These are phyloP conservation scores for Ceratina japonica DNA, from an alignment of 1,140 invertebrate genomes.

Conservation along the genomic window DNA sequence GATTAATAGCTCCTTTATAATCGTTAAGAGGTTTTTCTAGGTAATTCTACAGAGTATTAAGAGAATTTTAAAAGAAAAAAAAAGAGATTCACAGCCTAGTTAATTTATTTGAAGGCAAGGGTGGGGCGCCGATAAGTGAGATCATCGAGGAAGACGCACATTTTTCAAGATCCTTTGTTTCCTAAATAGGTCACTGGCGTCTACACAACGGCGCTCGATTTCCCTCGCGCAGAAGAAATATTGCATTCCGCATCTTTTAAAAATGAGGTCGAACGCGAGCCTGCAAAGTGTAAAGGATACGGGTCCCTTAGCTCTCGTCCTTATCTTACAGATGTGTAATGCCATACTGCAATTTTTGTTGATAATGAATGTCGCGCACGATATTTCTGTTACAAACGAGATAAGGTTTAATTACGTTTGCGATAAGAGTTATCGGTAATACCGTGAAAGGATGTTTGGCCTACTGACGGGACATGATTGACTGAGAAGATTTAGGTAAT, in stretches of 20 bases:
- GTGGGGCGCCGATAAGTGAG: not conserved
- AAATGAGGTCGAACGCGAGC: conserved; percentile 22
- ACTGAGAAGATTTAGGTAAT: not conserved
- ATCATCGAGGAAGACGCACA: conserved; percentile 5
- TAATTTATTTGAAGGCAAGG: not conserved
- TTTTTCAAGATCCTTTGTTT: conserved; percentile 1
- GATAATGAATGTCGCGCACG: not conserved
- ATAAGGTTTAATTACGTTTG: not conserved
- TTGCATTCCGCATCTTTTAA: conserved; percentile 30
- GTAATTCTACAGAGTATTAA: no score
- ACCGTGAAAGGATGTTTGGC: not conserved
- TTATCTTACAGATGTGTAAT: conserved; percentile 12
- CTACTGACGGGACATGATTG: not conserved
- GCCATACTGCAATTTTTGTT: not conserved
- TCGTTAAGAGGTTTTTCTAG: not conserved
- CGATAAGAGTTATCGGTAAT: not conserved
- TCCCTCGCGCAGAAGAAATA: conserved; percentile 21
- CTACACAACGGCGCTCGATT: conserved; percentile 12
- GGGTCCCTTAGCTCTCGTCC: not conserved
- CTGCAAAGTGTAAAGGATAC: not conserved
- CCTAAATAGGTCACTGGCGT: conserved; percentile 28
- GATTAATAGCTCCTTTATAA: not conserved
- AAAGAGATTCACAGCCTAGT: not conserved
- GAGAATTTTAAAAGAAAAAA: not conserved
- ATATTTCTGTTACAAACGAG: no score